These are phyloP conservation scores for Remorina albescens DNA, from an alignment of 2,797 vertebrate genomes.

Conservation along the genomic window DNA sequence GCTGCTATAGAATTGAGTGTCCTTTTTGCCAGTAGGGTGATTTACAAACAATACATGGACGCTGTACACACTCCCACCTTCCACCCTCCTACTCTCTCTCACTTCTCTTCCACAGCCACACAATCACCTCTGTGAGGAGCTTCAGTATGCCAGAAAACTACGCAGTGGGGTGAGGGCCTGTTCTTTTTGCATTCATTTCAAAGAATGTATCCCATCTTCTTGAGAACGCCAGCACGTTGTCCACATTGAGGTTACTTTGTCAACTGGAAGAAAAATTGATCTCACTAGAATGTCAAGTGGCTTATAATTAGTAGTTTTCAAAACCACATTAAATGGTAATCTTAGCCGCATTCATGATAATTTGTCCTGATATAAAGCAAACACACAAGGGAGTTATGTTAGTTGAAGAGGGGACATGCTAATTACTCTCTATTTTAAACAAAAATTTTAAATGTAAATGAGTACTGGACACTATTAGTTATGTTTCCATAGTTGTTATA, in stretches of 20 bases:
- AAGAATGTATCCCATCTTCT: conserved; percentile 70
- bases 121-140: conserved; percentile 77
- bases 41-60: conserved; percentile 84
- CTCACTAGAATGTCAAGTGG: conserved; percentile 46
- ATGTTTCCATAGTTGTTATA: conserved; percentile 11
- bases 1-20: conserved; percentile 76
- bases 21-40: conserved; percentile 82
- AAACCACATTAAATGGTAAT: conserved; percentile 39
- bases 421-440: conserved; percentile 46
- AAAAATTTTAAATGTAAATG: conserved; percentile 21
- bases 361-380: conserved; percentile 32
- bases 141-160: conserved; percentile 71
- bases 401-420: conserved; percentile 33
- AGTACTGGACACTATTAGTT: neutral
- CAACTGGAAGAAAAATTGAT: conserved; percentile 40
- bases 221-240: conserved; percentile 53
- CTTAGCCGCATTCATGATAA: conserved; percentile 37
- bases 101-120: conserved; percentile 72
- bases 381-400: conserved; percentile 15
- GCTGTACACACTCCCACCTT: conserved; percentile 79
- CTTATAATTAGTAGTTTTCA: conserved; percentile 50
- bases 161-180: conserved; percentile 73
- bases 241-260: conserved; percentile 56
- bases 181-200: conserved; percentile 72
- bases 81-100: conserved; percentile 78